These are phyloP conservation scores for Cetonia aurata DNA, from an alignment of 2,888 invertebrate species.

Conservation along the genomic window DNA sequence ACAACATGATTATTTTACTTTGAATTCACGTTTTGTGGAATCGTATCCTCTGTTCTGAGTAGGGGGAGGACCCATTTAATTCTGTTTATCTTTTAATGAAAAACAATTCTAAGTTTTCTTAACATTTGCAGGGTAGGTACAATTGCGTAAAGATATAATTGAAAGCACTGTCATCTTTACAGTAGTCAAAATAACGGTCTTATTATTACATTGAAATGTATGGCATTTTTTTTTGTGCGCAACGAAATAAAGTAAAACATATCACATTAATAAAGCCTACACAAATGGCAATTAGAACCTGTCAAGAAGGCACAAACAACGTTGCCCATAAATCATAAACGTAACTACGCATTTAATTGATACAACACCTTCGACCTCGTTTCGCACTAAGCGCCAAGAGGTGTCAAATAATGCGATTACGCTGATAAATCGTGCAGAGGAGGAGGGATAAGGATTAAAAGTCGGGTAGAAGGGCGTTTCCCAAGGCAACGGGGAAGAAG, in stretches of 20 bases:
- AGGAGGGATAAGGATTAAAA: conserved; percentile 13
- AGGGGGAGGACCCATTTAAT: no score
- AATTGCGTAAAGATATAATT: no score
- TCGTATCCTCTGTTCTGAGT: no score
- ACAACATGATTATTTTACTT: no score
- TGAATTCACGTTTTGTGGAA: no score
- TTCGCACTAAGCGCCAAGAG: conserved; percentile 4
- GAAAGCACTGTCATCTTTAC: no score
- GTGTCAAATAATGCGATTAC: conserved; percentile 15
- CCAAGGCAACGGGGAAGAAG: neutral
- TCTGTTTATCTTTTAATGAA: no score
- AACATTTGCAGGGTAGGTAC: no score
- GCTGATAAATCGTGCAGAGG: conserved; percentile 13
- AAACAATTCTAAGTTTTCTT: no score
- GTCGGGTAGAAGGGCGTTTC: neutral
- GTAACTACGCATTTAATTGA: conserved; percentile 20
- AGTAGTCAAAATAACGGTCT: no score
- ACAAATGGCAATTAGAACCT: conserved; percentile 15
- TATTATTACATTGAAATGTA: no score
- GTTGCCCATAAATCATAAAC: conserved; percentile 3
- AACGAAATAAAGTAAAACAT: neutral
- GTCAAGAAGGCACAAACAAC: conserved; percentile 10
- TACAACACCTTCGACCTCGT: conserved; percentile 14
- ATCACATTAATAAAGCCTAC: neutral
- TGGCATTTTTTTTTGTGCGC: neutral